Evolutionary conservation across 2,113 vertebrate genomes (phyloP), one percentile per base, ranked within the genome.

Genomic region (Uropsilus gracilis): DNA sequence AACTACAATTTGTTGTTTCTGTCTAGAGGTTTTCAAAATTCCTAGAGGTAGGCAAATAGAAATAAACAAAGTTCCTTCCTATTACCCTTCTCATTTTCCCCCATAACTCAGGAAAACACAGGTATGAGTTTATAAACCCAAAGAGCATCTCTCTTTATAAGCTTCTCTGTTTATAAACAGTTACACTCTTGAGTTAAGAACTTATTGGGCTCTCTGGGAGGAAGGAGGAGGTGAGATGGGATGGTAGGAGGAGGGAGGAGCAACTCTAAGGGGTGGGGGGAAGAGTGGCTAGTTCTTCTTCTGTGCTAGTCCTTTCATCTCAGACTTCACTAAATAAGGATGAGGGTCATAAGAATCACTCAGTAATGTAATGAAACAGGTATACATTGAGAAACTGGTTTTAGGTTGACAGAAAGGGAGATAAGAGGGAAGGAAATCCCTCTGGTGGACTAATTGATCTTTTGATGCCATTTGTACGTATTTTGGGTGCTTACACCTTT

Each of bases 121-220:
- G 55, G 32, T 84, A n/a, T 77, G 8, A 91, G 50, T 85, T 71
- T 94, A 57, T 81, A 85, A 34, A 82, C 50, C 22, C 14, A 69
- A 39, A 76, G 66, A 85, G 11, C n/a, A 88, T 82, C 44, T 94
- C 24, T 95, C n/a, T n/a, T n/a, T n/a, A n/a, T n/a, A n/a, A n/a
- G n/a, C n/a, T n/a, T n/a, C n/a, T n/a, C n/a, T n/a, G n/a, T n/a
- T n/a, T n/a, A n/a, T n/a, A n/a, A 55, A 73, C 37, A 30, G 39
- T 59, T 63, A 72, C 44, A 71, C 20, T 86, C 24, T 85, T 80
- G 66, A 86, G 59, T 75, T 68, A 57, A 85, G 89, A 71, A 53
- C 42, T 55, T 32, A 48, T 71, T 72, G 32, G 66, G 30, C 34
- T 82, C 18, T 85, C 37, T 55, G 78, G 32, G 20, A 80, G n/a